Evolutionary conservation across 2,888 invertebrate species (phyloP).

Genomic region (Adineta ricciae): DNA sequence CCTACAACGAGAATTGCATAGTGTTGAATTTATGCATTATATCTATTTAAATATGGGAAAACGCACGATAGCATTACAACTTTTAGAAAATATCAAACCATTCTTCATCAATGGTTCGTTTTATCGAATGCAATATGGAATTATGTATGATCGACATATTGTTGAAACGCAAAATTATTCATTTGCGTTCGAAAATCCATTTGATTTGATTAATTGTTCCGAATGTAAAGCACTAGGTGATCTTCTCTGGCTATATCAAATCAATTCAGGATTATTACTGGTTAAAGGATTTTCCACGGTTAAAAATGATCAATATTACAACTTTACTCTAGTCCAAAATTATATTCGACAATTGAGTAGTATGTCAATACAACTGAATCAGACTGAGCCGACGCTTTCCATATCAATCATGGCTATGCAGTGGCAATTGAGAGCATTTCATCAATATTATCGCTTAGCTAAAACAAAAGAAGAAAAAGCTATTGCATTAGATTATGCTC

Average conservation of each 20-base stretch:
- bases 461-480: neutral
- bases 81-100: neutral
- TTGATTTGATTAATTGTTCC: neutral
- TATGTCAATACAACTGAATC: neutral
- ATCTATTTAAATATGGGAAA: neutral
- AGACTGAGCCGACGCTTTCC: neutral
- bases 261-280: conserved; percentile 9
- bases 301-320: neutral
- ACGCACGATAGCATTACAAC: neutral
- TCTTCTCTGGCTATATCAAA: neutral
- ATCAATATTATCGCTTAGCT: neutral
- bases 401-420: neutral
- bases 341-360: neutral
- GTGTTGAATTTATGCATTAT: neutral
- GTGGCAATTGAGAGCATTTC: neutral
- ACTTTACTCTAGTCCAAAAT: neutral
- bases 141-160: conserved; percentile 14
- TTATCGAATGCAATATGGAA: neutral
- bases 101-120: neutral
- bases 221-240: neutral
- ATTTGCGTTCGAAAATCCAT: neutral
- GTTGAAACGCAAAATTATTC: neutral
- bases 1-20: neutral
- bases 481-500: neutral
- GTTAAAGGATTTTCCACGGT: neutral